Evolutionary conservation across 2,113 vertebrate genomes (phyloP), one percentile per base, ranked within the genome.

Genomic region (Sigmodon hispidus): DNA sequence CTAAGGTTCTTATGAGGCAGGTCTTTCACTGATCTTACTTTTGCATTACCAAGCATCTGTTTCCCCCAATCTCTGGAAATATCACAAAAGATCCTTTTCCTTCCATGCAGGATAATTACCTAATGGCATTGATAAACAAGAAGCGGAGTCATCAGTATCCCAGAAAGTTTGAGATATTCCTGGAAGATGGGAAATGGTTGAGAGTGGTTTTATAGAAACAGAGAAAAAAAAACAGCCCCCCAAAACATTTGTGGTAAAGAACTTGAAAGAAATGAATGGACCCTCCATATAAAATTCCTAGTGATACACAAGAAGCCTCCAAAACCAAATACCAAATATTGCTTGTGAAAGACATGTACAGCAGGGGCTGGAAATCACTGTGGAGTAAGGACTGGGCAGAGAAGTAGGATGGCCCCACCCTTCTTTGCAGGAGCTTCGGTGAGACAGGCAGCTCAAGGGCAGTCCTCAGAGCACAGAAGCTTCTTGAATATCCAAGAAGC

Each of bases 371-470:
- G 57, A 87, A 50, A 50, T 5, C 9, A 16, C 43, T 48, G 12
- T 19, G 26, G 16, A 13, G 6, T 75, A 24, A 81, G 0, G 3
- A 34, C 0, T 21, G 57, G 55, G 0, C n/a, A 36, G 63, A 40
- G n/a, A 83, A 52, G 8, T 63, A 19, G 40, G 52, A 52, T n/a
- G 75, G 43, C 36, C 61, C 29, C 15, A 17, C 9, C 24, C n/a
- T 1, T 1, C 29, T 43, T 72, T n/a, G n/a, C 11, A 9, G 48
- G 3, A 19, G 11, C 17, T 0, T 4, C 1, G 4, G 0, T 17
- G 34, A 6, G 67, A 11, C 15, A 72, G 50, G 70, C 29, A 52
- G 72, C 0, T 5, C 55, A 7, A 75, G 2, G 8, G 16, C 0
- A 22, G 45, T 24, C 31, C 11, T 57, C 52, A 19, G 43, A 40